A percentile compares a stretch with the other conserved stretches of the same genome.
Conservation (phyloP, 2,797 vertebrate genomes). For the Myoxocephalus aenaeus region DNA sequence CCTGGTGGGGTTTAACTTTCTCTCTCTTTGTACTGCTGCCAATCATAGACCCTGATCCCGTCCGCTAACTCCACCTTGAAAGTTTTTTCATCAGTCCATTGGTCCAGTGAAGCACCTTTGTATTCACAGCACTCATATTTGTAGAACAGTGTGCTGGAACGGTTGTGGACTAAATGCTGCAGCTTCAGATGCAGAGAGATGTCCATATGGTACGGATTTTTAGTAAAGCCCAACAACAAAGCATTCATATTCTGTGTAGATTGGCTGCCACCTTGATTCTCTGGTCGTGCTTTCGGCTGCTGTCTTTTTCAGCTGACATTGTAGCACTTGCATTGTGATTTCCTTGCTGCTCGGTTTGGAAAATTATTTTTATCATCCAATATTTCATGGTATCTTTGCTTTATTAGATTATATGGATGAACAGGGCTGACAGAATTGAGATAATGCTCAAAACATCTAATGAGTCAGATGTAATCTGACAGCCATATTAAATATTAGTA, state of each 20-base stretch:
- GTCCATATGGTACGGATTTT: constrained; percentile 52
- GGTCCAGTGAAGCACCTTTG: constrained; percentile 50
- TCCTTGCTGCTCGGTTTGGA: constrained; percentile 18
- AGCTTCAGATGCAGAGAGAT: constrained; percentile 54
- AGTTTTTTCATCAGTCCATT: constrained; percentile 45
- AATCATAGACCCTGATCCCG: constrained; percentile 50
- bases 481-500: constrained; percentile 36
- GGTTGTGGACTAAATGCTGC: constrained; percentile 40
- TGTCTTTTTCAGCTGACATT: constrained; percentile 19
- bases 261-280: constrained; percentile 25
- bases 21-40: constrained; percentile 61
- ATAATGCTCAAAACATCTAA: constrained; percentile 50
- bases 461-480: constrained; percentile 57
- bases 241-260: constrained; percentile 48
- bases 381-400: constrained; percentile 46
- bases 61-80: constrained; percentile 51
- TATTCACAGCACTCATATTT: constrained; percentile 57
- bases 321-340: constrained; percentile 6
- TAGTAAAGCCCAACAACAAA: constrained; percentile 43
- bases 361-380: constrained; percentile 55
- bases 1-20: constrained; percentile 58
- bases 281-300: not conserved
- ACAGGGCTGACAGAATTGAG: constrained; percentile 63
- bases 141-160: constrained; percentile 34
- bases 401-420: constrained; percentile 52